A percentile compares a stretch with the other conserved stretches of the same genome.
Conservation (phyloP, 2,888 invertebrate genomes). For the Mylabris sibirica region DNA sequence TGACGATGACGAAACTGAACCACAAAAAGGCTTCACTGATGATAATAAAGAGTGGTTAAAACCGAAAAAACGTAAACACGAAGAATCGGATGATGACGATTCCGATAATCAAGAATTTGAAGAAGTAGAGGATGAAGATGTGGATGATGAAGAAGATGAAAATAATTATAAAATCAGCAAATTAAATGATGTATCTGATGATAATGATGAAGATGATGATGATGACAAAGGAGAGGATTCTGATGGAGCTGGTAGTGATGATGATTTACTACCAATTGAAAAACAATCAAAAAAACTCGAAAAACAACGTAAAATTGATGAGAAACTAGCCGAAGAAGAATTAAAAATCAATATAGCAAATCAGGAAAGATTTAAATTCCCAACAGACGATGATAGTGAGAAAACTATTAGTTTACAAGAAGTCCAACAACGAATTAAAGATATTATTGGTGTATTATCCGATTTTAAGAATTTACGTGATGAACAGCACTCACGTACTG, state of each 20-base stretch:
- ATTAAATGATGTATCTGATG: slow-evolving; percentile 53
- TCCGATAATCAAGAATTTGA: slow-evolving; percentile 51
- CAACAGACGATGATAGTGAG: slow-evolving; percentile 76
- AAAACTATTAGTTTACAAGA: slow-evolving; percentile 80
- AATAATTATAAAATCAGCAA: slow-evolving; percentile 47
- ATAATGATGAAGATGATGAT: slow-evolving; percentile 48
- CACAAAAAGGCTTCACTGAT: slow-evolving; percentile 60
- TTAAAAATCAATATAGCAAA: slow-evolving; percentile 80
- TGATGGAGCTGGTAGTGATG: slow-evolving; percentile 63
- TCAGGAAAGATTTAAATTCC: slow-evolving; percentile 81
- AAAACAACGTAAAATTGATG: slow-evolving; percentile 73
- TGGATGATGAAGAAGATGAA: slow-evolving; percentile 42
- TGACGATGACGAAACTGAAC: slow-evolving; percentile 47
- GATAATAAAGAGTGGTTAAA: slow-evolving; percentile 77
- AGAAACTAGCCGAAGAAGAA: slow-evolving; percentile 82
- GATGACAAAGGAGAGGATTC: slow-evolving; percentile 54
- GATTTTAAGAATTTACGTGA: slow-evolving; percentile 80
- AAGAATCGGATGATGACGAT: slow-evolving; percentile 43
- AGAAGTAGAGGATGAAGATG: slow-evolving; percentile 39
- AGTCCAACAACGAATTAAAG: slow-evolving; percentile 88
- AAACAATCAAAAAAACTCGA: slow-evolving; percentile 80
- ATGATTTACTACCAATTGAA: slow-evolving; percentile 85
- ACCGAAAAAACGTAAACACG: slow-evolving; percentile 63
- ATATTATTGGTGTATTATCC: slow-evolving; percentile 78
- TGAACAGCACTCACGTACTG: slow-evolving; percentile 74